Evolutionary conservation across 2,113 vertebrate species (phyloP).

Genomic region (Hepsetus odoe): DNA sequence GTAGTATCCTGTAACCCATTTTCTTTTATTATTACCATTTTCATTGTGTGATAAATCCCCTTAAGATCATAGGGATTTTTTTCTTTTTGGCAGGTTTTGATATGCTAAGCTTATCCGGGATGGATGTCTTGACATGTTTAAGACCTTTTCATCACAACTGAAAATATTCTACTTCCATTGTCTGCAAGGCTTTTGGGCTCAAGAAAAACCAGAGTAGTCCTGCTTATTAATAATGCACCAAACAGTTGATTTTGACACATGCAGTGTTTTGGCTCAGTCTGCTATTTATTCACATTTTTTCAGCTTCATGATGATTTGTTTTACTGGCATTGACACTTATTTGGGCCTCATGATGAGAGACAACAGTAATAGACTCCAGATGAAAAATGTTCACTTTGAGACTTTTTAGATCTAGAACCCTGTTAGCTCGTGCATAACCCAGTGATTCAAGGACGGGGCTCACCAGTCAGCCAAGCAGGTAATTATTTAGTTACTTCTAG

Average conservation of each 20-base stretch:
- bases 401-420: neutral
- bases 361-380: neutral
- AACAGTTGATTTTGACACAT: neutral
- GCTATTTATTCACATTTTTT: neutral
- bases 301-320: neutral
- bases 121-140: neutral
- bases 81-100: neutral
- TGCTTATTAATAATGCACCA: neutral
- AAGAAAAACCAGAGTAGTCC: neutral
- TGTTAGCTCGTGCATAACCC: neutral
- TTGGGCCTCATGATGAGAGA: neutral
- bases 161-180: neutral
- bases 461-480: neutral
- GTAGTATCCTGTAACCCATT: too few relatives aligned
- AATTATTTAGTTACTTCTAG: neutral
- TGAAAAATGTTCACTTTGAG: neutral
- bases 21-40: neutral
- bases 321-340: slow-evolving; percentile 1
- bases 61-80: neutral
- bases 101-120: neutral
- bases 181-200: neutral
- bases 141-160: neutral
- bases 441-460: neutral
- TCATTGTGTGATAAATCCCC: neutral
- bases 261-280: neutral